A percentile compares a stretch with the other conserved stretches of the same genome.
Conservation (phyloP, 2,113 vertebrate genomes). For the Plectropomus leopardus region DNA sequence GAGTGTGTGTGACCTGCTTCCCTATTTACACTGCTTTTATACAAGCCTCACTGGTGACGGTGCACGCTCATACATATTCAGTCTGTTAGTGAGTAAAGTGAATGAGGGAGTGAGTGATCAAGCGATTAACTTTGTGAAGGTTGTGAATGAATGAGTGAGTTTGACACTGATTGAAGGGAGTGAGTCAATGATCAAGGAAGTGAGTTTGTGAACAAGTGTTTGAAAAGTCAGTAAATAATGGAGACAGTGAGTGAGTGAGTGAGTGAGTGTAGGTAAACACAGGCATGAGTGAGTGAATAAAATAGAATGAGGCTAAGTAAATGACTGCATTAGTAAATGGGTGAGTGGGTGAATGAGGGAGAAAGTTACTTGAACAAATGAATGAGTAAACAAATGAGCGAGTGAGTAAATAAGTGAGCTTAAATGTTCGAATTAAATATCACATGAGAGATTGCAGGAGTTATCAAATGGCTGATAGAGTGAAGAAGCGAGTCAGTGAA, state of each 20-base stretch:
- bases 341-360: not conserved
- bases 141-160: not conserved
- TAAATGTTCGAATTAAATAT: too few species aligned
- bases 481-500: not conserved
- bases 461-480: too few species aligned
- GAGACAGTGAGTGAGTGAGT: not conserved
- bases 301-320: not conserved
- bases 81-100: constrained; percentile 10
- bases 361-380: not conserved
- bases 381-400: constrained; percentile 13
- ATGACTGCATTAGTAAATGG: not conserved
- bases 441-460: too few species aligned
- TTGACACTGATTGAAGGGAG: not conserved
- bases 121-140: not conserved
- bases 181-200: not conserved
- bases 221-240: not conserved
- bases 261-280: too few species aligned
- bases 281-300: not conserved
- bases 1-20: constrained; percentile 64
- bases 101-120: too few species aligned
- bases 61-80: constrained; percentile 15
- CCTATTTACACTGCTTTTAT: constrained; percentile 63
- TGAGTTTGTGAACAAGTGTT: not conserved
- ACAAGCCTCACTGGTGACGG: not conserved
- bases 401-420: not conserved